Conservation (phyloP, 2,113 vertebrate genomes). For the Phasianus colchicus region DNA sequence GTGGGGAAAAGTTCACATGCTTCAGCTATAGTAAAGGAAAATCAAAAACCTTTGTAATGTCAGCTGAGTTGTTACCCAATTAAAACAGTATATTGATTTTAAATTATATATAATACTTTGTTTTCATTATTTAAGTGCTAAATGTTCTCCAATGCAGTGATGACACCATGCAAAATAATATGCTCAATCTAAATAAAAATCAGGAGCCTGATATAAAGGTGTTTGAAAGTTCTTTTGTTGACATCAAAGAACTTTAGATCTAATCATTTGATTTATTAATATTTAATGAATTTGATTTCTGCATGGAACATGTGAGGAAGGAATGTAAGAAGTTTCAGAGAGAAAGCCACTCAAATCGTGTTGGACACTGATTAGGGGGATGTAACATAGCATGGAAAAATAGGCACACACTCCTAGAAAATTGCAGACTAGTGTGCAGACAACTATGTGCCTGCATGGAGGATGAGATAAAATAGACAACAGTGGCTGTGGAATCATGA, state of each 20-base stretch:
- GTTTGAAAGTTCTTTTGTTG: neutral
- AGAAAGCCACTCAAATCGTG: neutral
- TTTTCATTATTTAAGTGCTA: neutral
- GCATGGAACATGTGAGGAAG: neutral
- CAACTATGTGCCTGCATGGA: fast-evolving
- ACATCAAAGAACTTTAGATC: neutral
- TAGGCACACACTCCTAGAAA: neutral
- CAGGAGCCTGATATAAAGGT: neutral
- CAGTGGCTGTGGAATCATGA: neutral
- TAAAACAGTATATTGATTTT: neutral
- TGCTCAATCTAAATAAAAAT: neutral
- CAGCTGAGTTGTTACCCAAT: neutral
- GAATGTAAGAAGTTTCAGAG: neutral
- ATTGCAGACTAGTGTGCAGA: neutral
- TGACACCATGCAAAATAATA: neutral
- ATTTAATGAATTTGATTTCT: neutral
- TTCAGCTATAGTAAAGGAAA: neutral
- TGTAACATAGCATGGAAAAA: neutral
- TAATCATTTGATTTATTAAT: neutral
- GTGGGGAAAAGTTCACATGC: neutral
- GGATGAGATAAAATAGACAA: neutral
- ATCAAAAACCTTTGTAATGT: neutral
- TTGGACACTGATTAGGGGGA: neutral
- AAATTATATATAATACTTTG: neutral
- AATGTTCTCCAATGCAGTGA: fast-evolving